Conservation (phyloP, 1,140 invertebrate genomes). For the Mya arenaria region DNA sequence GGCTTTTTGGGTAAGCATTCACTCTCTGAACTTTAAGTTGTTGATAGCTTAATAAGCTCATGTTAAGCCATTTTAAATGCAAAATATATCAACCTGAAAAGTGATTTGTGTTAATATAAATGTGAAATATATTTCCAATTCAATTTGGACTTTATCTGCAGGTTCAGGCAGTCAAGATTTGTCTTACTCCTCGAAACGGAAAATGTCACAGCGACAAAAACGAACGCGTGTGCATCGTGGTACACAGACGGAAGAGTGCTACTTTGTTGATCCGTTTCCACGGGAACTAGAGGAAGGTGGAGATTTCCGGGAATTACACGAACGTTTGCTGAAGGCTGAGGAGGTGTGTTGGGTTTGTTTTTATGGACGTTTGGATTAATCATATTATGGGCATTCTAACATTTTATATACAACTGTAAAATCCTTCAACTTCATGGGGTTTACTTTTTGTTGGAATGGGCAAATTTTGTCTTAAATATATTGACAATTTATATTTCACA, state of each 20-base stretch:
- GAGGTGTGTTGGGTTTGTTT: slow-evolving; percentile 63
- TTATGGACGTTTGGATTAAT: too few species aligned
- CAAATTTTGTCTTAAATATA: too few species aligned
- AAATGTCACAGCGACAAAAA: slow-evolving; percentile 78
- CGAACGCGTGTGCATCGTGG: slow-evolving; percentile 65
- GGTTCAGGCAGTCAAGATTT: slow-evolving; percentile 68
- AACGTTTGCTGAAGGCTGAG: slow-evolving; percentile 74
- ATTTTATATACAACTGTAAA: too few species aligned
- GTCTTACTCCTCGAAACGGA: slow-evolving; percentile 76
- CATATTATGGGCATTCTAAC: too few species aligned
- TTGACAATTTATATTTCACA: too few species aligned
- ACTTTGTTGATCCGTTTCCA: slow-evolving; percentile 62
- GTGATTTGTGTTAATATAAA: too few species aligned
- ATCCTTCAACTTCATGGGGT: too few species aligned
- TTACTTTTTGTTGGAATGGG: too few species aligned
- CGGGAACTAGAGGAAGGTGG: slow-evolving; percentile 64
- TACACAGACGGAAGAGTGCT: slow-evolving; percentile 76
- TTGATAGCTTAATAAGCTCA: too few species aligned
- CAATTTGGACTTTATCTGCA: slow-evolving; percentile 12
- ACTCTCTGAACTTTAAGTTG: too few species aligned
- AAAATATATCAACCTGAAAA: background rate
- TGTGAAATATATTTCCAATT: too few species aligned
- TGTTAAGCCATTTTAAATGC: background rate
- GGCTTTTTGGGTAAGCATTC: too few species aligned
- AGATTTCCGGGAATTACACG: slow-evolving; percentile 76